Evolutionary conservation across 1,140 invertebrate genomes (phyloP).

Genomic region (Planococcus citri): DNA sequence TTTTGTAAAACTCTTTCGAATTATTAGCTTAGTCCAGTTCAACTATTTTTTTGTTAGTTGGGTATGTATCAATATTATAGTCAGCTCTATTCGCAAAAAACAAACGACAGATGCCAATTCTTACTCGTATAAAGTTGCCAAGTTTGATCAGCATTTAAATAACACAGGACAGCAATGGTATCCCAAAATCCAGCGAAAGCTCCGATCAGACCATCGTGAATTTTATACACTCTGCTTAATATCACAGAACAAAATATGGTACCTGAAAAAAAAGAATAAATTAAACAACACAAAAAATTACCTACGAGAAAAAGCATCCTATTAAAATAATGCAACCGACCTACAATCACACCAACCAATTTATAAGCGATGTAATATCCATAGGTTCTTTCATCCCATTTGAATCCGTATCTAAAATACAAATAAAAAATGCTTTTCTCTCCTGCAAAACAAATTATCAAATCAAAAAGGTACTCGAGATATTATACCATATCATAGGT

Average conservation of each 20-base stretch:
- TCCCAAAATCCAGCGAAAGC: not conserved
- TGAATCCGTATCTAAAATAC: constrained; percentile 26
- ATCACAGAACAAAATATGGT: constrained; percentile 11
- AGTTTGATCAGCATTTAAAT: not conserved
- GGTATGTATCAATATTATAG: too few relatives aligned
- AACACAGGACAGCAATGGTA: not conserved
- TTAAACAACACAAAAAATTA: too few relatives aligned
- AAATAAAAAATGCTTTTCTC: constrained; percentile 27
- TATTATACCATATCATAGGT: not conserved
- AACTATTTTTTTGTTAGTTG: too few relatives aligned
- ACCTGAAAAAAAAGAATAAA: not conserved
- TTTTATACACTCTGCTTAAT: not conserved
- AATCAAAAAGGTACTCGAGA: not conserved
- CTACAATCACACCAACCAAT: constrained; percentile 25
- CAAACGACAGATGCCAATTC: not conserved
- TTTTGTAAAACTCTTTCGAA: too few relatives aligned
- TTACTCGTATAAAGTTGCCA: not conserved
- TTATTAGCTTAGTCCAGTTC: too few relatives aligned
- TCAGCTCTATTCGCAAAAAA: too few relatives aligned
- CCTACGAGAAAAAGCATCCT: too few relatives aligned
- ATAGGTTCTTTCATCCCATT: constrained; percentile 26
- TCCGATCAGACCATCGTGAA: constrained; percentile 2
- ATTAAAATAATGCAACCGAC: constrained; percentile 14
- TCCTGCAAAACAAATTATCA: constrained; percentile 19
- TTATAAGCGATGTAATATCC: constrained; percentile 28